Conservation (phyloP, 2,888 invertebrate genomes). For the Hymenopus coronatus region DNA sequence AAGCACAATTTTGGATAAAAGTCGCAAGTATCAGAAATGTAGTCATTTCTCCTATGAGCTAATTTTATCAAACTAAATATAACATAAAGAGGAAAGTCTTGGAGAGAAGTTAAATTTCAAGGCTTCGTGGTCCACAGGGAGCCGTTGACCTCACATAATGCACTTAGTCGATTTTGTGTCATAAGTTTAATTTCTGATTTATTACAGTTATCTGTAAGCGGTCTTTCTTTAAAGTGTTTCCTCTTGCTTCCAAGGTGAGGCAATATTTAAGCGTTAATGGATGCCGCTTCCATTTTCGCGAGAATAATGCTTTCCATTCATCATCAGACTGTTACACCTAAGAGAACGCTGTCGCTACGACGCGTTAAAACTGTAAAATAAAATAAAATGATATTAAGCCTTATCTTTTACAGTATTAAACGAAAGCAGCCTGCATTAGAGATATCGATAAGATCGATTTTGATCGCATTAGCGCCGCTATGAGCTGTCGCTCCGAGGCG, state of each 20-base stretch:
- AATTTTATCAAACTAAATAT: too few species aligned
- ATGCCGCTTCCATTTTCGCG: background rate
- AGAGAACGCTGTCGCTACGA: background rate
- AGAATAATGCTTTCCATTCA: background rate
- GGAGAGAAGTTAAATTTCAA: too few species aligned
- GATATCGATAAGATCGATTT: background rate
- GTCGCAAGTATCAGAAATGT: too few species aligned
- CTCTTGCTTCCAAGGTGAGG: background rate
- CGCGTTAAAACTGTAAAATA: background rate
- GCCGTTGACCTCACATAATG: too few species aligned
- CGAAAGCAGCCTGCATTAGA: background rate
- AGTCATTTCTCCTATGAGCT: too few species aligned
- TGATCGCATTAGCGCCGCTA: background rate
- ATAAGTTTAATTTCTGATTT: too few species aligned
- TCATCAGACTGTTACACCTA: background rate
- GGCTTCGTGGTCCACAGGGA: too few species aligned
- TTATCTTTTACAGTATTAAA: background rate
- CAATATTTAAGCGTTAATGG: background rate
- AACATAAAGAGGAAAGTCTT: too few species aligned
- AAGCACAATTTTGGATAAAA: too few species aligned
- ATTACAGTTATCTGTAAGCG: too few species aligned
- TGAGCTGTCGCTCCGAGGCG: background rate
- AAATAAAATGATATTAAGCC: background rate
- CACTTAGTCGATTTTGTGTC: too few species aligned
- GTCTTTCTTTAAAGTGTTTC: background rate